A percentile compares a stretch with the other conserved stretches of the same genome.
phyloP scores from a whole-genome alignment of 2,113 vertebrate genomes.

The Hypomesus transpacificus region DNA sequence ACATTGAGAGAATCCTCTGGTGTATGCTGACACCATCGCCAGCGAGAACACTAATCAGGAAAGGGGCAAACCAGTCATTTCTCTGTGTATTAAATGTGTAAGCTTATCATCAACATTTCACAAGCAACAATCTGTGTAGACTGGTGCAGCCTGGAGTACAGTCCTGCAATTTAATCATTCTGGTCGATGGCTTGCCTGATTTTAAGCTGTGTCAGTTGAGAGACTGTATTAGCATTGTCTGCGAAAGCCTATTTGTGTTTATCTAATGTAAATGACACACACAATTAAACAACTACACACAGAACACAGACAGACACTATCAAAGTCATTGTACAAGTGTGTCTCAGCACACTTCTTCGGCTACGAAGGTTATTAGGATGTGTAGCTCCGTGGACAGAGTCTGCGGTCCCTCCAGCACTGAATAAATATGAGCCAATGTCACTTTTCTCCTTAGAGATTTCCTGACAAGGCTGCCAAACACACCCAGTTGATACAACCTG shows the following conservation, averaged over 20 bases:
- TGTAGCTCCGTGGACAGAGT: background rate
- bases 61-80: slow-evolving; percentile 43
- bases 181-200: too few relatives aligned
- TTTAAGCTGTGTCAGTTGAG: too few relatives aligned
- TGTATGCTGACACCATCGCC: slow-evolving; percentile 15
- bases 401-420: background rate
- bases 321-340: too few relatives aligned
- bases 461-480: background rate
- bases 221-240: too few relatives aligned
- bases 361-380: background rate
- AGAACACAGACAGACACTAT: too few relatives aligned
- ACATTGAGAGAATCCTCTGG: background rate
- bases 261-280: too few relatives aligned
- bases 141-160: background rate
- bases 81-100: slow-evolving; percentile 26
- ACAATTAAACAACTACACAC: too few relatives aligned
- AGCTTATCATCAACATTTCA: slow-evolving; percentile 44
- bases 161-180: too few relatives aligned
- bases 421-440: background rate
- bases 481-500: background rate
- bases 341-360: too few relatives aligned
- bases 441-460: background rate
- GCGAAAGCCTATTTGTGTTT: too few relatives aligned
- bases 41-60: slow-evolving; percentile 31
- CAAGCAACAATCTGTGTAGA: background rate